Evolutionary conservation across 2,888 invertebrate genomes (phyloP), one percentile per base, ranked within the genome.

Genomic region (Ichneumoninae sp.): DNA sequence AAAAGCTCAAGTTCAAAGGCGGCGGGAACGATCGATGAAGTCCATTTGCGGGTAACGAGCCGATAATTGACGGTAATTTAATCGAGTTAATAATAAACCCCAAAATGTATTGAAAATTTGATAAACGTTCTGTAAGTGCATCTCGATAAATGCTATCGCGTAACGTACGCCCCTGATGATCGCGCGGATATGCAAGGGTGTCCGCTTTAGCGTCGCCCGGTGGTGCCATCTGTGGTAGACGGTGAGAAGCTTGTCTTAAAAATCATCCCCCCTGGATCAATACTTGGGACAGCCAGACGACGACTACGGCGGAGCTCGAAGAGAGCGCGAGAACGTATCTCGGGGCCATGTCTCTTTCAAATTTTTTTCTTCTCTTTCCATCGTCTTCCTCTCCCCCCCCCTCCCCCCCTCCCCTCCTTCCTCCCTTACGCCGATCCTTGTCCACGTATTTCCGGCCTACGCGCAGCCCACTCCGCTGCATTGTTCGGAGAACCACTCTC

Each of bases 201-300:
- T 57, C 66, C 52, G 77, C 54, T 81, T 75, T 65, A 73, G 81
- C 85, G 81, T 87, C 85, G 88, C 69, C 73, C 81, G 83, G 91
- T 91, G 89, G 87, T 88, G 92, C 92, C 92, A 92, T 91, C 92
- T 92, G 89, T 91, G 87, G 82, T 71, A 79, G 86, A 86, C 86
- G 87, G 81, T 82, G 88, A 87, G 89, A 92, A 92, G 86, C 90
- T 89, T 86, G 89, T 91, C 91, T 92, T 90, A 91, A 92, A 91
- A 91, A 92, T 92, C 91, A 91, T 90, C 89, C 83, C 69, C 81
- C 68, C 68, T 54, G 87, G 91, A 92, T 92, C 92, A 92, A 92
- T 92, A 92, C 92, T 88, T 88, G 80, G 85, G 81, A 77, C 86
- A 89, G 86, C 88, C 89, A 87, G 88, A 88, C 83, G 70, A 77